Evolutionary conservation across 2,888 invertebrate species (phyloP).

Genomic region (Dugesia japonica): DNA sequence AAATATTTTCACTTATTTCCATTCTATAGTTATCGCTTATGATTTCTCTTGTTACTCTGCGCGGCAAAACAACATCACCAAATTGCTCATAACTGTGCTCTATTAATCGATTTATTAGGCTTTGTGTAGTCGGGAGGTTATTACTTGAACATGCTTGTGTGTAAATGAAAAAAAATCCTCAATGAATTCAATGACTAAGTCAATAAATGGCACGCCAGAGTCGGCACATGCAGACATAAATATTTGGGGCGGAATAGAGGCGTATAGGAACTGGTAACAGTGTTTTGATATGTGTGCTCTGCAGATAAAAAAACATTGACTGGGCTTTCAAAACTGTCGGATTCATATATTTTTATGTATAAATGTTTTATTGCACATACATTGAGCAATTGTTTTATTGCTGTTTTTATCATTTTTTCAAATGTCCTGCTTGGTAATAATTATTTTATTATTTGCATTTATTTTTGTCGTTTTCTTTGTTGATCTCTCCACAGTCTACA

Average conservation of each 20-base stretch:
- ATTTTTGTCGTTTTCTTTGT: not conserved
- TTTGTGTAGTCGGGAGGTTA: not conserved
- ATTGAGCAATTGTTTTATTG: not conserved
- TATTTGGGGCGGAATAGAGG: slow-evolving; percentile 2
- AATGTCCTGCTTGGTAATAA: not conserved
- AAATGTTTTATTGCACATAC: no score
- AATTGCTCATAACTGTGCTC: not conserved
- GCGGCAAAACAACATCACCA: not conserved
- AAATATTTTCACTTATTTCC: no score
- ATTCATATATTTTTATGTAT: no score
- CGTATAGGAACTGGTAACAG: not conserved
- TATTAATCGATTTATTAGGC: not conserved
- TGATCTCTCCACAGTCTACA: not conserved
- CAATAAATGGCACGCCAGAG: not conserved
- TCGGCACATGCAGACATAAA: slow-evolving; percentile 9
- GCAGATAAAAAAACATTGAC: no score
- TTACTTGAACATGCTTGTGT: not conserved
- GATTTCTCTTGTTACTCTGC: not conserved
- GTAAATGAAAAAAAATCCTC: not conserved
- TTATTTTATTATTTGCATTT: not conserved
- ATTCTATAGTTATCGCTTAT: not conserved
- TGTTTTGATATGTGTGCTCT: not conserved
- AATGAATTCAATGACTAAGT: not conserved
- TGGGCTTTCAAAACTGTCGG: no score
- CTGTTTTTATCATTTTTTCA: not conserved